Evolutionary conservation across 1,140 invertebrate species (phyloP).

Genomic region (Cardiocondyla obscurior): DNA sequence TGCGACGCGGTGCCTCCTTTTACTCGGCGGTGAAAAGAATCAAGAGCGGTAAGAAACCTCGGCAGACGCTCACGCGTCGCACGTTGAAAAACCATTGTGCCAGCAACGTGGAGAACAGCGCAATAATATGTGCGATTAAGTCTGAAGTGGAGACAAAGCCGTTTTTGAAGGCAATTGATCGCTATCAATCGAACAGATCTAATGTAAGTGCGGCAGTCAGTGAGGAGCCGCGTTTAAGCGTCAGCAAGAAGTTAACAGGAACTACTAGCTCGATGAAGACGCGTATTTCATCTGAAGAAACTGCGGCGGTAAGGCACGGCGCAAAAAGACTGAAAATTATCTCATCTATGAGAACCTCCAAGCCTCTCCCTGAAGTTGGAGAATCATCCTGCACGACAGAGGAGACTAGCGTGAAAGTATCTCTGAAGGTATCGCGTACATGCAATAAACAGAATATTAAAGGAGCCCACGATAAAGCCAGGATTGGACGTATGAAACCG

Average conservation of each 20-base stretch:
- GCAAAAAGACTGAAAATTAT: conserved; percentile 77
- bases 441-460: conserved; percentile 70
- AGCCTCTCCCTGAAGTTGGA: conserved; percentile 64
- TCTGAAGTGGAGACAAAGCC: conserved; percentile 38
- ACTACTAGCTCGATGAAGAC: conserved; percentile 20
- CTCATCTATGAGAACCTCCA: conserved; percentile 62
- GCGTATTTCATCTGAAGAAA: conserved; percentile 68
- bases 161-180: conserved; percentile 43
- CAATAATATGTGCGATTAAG: conserved; percentile 64
- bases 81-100: conserved; percentile 68
- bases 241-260: conserved; percentile 22
- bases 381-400: conserved; percentile 62
- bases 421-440: conserved; percentile 48
- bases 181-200: conserved; percentile 1
- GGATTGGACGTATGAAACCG: conserved; percentile 67
- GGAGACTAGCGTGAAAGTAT: conserved; percentile 18
- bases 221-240: background rate
- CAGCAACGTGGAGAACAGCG: conserved; percentile 65
- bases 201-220: background rate
- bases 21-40: conserved; percentile 73
- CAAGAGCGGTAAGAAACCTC: conserved; percentile 70
- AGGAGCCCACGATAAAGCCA: conserved; percentile 45
- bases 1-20: conserved; percentile 67
- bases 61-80: conserved; percentile 71
- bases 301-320: conserved; percentile 74